These are phyloP conservation scores for Homalodisca vitripennis DNA, from an alignment of 1,140 invertebrate species.

Conservation along the genomic window DNA sequence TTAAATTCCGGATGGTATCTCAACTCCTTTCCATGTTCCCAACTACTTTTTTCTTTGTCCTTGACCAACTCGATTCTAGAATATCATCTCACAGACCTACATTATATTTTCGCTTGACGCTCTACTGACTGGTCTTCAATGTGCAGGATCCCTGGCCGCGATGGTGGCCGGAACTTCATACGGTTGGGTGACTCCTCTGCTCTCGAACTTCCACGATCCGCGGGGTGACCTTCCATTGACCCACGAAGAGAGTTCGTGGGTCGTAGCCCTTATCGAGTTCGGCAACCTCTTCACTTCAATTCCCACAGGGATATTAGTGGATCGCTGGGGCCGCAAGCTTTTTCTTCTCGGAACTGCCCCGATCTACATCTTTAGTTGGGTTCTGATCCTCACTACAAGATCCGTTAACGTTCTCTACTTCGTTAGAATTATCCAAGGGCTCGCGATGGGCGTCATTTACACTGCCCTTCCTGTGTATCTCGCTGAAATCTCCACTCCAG, in stretches of 20 bases:
- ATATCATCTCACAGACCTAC: too few species aligned
- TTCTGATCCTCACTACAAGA: slow-evolving; percentile 54
- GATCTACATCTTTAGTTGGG: slow-evolving; percentile 64
- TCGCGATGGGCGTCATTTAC: slow-evolving; percentile 71
- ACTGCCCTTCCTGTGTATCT: slow-evolving; percentile 81
- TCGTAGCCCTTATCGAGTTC: slow-evolving; percentile 53
- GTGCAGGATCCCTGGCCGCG: slow-evolving; percentile 37
- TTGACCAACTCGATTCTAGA: too few species aligned
- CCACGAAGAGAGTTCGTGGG: slow-evolving; percentile 34
- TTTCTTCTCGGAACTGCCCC: slow-evolving; percentile 72
- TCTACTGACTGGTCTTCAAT: neutral
- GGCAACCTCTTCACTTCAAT: slow-evolving; percentile 30
- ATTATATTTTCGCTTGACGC: too few species aligned
- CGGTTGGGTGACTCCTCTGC: slow-evolving; percentile 75
- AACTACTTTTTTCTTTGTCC: too few species aligned
- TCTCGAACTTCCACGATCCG: slow-evolving; percentile 53
- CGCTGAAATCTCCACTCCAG: slow-evolving; percentile 66
- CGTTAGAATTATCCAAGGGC: slow-evolving; percentile 52
- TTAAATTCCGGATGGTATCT: too few species aligned
- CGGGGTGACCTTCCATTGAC: slow-evolving; percentile 17
- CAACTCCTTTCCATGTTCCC: too few species aligned
- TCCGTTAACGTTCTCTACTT: slow-evolving; percentile 55
- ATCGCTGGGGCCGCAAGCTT: slow-evolving; percentile 37
- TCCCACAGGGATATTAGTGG: slow-evolving; percentile 51
- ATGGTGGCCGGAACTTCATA: slow-evolving; percentile 58